A percentile compares a stretch with the other conserved stretches of the same genome.
phyloP scores from a whole-genome alignment of 2,797 vertebrate genomes.

The Crax fasciolata region DNA sequence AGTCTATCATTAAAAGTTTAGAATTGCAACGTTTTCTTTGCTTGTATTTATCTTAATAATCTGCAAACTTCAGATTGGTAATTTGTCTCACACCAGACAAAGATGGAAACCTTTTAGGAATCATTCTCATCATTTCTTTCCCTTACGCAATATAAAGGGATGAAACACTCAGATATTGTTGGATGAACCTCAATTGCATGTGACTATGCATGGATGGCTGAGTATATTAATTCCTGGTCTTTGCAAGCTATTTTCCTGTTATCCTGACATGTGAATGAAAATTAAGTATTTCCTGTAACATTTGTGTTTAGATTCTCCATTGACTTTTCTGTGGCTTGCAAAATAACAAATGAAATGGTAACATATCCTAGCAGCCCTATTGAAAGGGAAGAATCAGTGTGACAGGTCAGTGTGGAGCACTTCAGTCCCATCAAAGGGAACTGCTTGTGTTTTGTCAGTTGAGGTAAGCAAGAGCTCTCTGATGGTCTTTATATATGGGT shows the following conservation, averaged over 20 bases:
- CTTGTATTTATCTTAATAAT: background rate
- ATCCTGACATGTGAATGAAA: slow-evolving; percentile 1
- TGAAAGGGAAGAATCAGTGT: background rate
- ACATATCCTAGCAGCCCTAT: slow-evolving; percentile 16
- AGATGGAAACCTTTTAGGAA: background rate
- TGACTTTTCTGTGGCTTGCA: slow-evolving; percentile 1
- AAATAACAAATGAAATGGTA: slow-evolving; percentile 34
- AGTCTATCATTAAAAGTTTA: background rate
- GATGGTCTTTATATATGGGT: slow-evolving; percentile 20
- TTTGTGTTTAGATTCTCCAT: background rate
- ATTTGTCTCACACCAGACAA: background rate
- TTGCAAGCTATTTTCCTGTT: background rate
- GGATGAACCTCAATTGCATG: background rate
- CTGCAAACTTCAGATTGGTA: background rate
- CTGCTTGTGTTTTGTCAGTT: slow-evolving; percentile 22
- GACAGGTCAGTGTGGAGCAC: slow-evolving; percentile 11
- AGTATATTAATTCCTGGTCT: background rate
- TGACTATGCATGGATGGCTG: background rate
- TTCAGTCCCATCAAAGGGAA: background rate
- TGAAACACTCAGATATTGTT: background rate
- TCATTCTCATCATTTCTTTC: background rate
- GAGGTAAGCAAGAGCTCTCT: background rate
- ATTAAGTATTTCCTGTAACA: background rate
- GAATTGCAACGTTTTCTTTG: background rate
- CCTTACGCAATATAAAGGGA: background rate